Conservation (phyloP, 2,888 invertebrate genomes). For the Mechanitis messenoides region DNA sequence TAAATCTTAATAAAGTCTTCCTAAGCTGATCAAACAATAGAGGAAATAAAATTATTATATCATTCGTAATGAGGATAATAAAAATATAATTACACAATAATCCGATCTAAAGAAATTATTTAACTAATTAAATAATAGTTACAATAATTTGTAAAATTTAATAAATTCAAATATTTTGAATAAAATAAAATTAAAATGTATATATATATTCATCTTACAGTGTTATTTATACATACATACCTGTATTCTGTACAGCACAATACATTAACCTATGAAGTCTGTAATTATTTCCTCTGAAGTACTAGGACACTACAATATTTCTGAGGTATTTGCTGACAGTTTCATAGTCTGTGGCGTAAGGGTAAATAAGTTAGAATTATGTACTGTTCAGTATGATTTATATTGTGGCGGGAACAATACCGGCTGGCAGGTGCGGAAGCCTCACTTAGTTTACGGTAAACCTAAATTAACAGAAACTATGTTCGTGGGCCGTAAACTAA, state of each 20-base stretch:
- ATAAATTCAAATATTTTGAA: no score
- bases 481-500: conserved; percentile 31
- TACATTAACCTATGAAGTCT: conserved; percentile 19
- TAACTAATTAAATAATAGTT: no score
- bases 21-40: no score
- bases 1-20: no score
- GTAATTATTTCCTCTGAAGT: conserved; percentile 19
- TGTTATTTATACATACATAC: no score
- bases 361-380: conserved; percentile 43
- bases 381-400: conserved; percentile 59
- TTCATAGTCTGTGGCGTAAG: conserved; percentile 34
- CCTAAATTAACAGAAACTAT: conserved; percentile 66
- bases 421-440: conserved; percentile 52
- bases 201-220: no score
- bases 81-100: no score
- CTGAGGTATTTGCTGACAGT: conserved; percentile 23
- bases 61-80: no score
- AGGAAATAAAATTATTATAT: no score
- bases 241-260: conserved; percentile 6
- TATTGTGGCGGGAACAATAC: conserved; percentile 62
- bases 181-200: no score
- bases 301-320: conserved; percentile 22
- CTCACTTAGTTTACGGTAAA: conserved; percentile 64
- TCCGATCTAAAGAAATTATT: background rate
- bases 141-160: no score